Evolutionary conservation across 2,888 invertebrate species (phyloP).

Genomic region (Pilophorus perplexus): DNA sequence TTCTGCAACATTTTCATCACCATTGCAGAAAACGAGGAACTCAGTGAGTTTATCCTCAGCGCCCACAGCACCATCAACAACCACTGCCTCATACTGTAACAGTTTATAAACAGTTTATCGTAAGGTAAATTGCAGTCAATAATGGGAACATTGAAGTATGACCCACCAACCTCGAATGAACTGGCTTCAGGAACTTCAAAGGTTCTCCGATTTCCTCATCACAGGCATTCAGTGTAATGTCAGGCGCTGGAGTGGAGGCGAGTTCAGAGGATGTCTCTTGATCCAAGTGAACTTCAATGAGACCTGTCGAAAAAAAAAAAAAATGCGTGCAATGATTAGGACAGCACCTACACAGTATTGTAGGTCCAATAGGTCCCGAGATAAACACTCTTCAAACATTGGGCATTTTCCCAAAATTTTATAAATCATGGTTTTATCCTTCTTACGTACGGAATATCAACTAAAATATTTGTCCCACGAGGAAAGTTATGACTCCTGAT

Average conservation of each 20-base stretch:
- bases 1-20: background rate
- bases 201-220: background rate
- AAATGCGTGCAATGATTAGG: too few relatives aligned
- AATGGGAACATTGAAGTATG: background rate
- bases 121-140: background rate
- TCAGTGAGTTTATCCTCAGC: background rate
- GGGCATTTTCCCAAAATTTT: too few relatives aligned
- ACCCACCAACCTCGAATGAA: background rate
- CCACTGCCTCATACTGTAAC: too few relatives aligned
- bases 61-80: background rate
- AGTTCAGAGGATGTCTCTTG: background rate
- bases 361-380: too few relatives aligned
- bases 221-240: background rate
- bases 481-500: too few relatives aligned
- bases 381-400: too few relatives aligned
- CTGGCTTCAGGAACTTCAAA: background rate
- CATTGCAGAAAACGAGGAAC: background rate
- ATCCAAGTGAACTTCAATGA: background rate
- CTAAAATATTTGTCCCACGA: too few relatives aligned
- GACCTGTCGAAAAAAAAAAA: background rate
- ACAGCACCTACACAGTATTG: too few relatives aligned
- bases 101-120: too few relatives aligned
- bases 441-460: too few relatives aligned
- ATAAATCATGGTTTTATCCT: too few relatives aligned
- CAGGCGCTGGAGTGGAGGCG: too few relatives aligned